Evolutionary conservation across 2,888 invertebrate species (phyloP).

Genomic region (Sericinus montela): DNA sequence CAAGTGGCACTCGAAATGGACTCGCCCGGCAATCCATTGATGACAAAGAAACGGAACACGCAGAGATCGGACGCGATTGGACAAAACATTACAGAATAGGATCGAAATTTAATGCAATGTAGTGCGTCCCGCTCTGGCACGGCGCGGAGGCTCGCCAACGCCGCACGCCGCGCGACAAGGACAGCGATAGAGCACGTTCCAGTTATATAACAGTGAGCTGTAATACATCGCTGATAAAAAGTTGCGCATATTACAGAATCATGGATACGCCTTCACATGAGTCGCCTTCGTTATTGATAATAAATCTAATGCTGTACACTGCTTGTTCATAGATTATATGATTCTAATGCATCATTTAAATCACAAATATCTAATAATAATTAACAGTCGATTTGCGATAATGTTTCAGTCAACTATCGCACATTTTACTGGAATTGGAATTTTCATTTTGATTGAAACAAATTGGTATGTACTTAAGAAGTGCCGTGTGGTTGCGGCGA

Average conservation of each 20-base stretch:
- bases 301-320: no score
- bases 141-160: conserved; percentile 20
- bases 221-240: conserved; percentile 76
- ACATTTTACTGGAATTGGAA: no score
- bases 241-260: conserved; percentile 46
- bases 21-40: conserved; percentile 84
- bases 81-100: conserved; percentile 71
- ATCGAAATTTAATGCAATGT: conserved; percentile 74
- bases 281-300: no score
- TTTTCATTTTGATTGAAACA: no score
- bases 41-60: conserved; percentile 84
- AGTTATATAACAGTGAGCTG: conserved; percentile 69
- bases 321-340: no score
- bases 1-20: conserved; percentile 68
- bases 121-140: conserved; percentile 47
- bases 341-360: no score
- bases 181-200: conserved; percentile 41
- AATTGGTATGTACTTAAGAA: no score
- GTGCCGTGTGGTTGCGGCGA: no score
- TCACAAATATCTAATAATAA: no score
- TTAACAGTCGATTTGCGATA: no score
- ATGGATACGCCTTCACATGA: conserved; percentile 39
- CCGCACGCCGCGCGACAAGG: conserved; percentile 35
- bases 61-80: conserved; percentile 81
- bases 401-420: no score